phyloP scores from a whole-genome alignment of 2,797 vertebrate species.

The Eurystomus glaucurus region DNA sequence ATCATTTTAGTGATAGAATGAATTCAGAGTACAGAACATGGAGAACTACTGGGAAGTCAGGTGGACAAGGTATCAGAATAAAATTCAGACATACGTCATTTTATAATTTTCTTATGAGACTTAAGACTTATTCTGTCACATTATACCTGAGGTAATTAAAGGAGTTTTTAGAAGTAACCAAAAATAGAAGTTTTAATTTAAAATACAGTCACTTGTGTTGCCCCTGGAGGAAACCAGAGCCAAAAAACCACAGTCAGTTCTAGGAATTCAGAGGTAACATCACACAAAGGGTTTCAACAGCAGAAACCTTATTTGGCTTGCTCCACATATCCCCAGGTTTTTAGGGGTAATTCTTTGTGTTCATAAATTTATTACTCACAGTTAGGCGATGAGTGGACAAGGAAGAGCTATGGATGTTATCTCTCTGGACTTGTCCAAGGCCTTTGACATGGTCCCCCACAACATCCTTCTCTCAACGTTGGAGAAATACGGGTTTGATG shows the following conservation, averaged over 20 bases:
- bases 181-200: neutral
- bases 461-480: too few relatives aligned
- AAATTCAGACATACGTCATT: neutral
- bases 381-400: neutral
- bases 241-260: neutral
- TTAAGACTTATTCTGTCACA: neutral
- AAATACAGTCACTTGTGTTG: neutral
- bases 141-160: neutral
- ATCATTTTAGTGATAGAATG: neutral
- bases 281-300: neutral
- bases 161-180: neutral
- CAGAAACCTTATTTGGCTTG: neutral
- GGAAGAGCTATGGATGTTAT: too few relatives aligned
- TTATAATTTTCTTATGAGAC: neutral
- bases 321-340: neutral
- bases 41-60: neutral
- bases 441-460: too few relatives aligned
- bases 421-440: too few relatives aligned
- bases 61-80: neutral
- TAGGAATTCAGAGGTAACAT: constrained; percentile 12
- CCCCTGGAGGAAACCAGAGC: neutral
- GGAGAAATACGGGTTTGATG: too few relatives aligned
- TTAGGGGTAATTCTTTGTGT: neutral
- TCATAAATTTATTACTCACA: neutral
- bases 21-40: neutral